Percentiles rank a stretch among this genome's conserved stretches.
phyloP scores from a whole-genome alignment of 2,113 vertebrate species.

The Oenanthe oenanthe region DNA sequence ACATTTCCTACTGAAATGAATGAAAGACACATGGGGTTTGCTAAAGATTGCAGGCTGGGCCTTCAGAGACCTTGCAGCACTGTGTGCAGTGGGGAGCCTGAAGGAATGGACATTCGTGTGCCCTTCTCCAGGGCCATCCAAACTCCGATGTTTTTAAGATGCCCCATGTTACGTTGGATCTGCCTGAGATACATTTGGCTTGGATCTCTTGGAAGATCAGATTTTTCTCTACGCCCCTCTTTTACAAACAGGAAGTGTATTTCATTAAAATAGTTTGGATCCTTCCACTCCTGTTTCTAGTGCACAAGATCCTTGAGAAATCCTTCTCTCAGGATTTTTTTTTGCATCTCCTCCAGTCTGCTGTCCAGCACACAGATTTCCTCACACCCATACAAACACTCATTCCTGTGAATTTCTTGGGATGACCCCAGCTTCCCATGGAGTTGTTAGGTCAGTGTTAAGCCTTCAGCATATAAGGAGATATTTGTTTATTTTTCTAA shows the following conservation, averaged over 20 bases:
- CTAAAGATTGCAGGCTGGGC: conserved; percentile 35
- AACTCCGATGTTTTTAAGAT: fast-evolving
- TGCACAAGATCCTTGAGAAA: neutral
- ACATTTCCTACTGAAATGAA: conserved; percentile 52
- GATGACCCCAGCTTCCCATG: neutral
- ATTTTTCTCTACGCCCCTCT: neutral
- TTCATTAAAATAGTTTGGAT: neutral
- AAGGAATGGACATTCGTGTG: neutral
- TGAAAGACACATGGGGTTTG: conserved; percentile 63
- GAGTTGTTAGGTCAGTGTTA: neutral
- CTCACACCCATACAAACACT: neutral
- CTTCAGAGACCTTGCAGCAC: conserved; percentile 49
- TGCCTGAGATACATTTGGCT: neutral
- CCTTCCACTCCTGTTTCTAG: neutral
- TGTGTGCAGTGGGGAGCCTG: neutral
- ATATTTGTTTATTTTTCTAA: conserved; percentile 22
- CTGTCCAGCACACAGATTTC: neutral
- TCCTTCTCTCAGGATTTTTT: neutral
- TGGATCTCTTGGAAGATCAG: neutral
- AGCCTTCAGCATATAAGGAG: neutral
- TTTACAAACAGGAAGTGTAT: neutral
- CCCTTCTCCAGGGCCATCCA: neutral
- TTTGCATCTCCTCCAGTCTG: neutral
- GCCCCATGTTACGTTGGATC: fast-evolving
- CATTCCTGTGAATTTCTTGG: neutral